Conservation (phyloP, 2,888 invertebrate genomes). For the Xestia xanthographa region DNA sequence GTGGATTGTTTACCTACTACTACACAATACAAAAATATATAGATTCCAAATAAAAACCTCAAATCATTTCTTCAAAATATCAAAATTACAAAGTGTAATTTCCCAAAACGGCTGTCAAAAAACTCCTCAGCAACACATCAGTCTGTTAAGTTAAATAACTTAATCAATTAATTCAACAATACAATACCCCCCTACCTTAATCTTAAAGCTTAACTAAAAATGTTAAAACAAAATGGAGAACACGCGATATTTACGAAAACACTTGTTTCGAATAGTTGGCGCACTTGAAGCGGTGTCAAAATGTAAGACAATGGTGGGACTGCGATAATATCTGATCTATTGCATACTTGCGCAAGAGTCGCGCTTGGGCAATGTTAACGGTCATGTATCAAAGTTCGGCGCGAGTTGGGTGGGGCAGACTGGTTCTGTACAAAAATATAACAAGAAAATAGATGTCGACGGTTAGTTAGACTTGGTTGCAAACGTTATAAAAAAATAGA, state of each 20-base stretch:
- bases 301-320: slow-evolving; percentile 70
- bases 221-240: slow-evolving; percentile 2
- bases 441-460: neutral
- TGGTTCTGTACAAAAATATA: slow-evolving; percentile 19
- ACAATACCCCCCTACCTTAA: neutral
- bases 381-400: slow-evolving; percentile 42
- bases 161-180: neutral
- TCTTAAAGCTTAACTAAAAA: neutral
- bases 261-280: slow-evolving; percentile 51
- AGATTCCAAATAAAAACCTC: neutral
- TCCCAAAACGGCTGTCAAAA: neutral
- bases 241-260: slow-evolving; percentile 18
- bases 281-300: slow-evolving; percentile 61
- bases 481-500: too few relatives aligned
- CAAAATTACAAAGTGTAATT: neutral
- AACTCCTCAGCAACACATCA: too few relatives aligned
- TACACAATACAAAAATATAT: too few relatives aligned
- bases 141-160: neutral
- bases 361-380: slow-evolving; percentile 51
- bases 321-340: slow-evolving; percentile 58
- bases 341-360: slow-evolving; percentile 59
- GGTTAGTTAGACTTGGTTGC: neutral
- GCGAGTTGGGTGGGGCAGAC: neutral
- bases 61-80: neutral
- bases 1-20: too few relatives aligned